Evolutionary conservation across 1,140 invertebrate genomes (phyloP).

Genomic region (Camponotus vicinus): DNA sequence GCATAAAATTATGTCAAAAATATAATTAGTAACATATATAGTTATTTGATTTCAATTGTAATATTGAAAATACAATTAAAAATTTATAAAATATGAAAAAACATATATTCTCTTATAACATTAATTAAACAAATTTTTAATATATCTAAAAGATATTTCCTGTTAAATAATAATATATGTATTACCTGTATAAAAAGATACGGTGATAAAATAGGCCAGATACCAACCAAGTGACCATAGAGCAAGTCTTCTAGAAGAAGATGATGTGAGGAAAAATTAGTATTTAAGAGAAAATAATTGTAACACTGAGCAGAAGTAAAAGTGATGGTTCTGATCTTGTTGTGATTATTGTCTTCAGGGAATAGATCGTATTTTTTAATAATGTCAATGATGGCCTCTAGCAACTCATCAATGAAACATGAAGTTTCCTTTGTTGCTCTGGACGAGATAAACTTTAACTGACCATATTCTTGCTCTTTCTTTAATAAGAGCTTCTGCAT

Average conservation of each 20-base stretch:
- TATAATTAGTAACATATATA: not conserved
- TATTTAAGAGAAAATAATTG: slow-evolving; percentile 81
- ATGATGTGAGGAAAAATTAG: slow-evolving; percentile 78
- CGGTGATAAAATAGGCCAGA: slow-evolving; percentile 80
- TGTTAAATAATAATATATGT: not conserved
- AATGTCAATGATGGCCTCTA: slow-evolving; percentile 66
- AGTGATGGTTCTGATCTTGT: not conserved
- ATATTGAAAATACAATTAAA: not conserved
- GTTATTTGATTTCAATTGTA: not conserved
- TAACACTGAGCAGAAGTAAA: slow-evolving; percentile 69
- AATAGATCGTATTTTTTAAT: slow-evolving; percentile 63
- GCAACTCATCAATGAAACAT: slow-evolving; percentile 72
- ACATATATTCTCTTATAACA: too few species aligned
- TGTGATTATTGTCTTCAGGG: slow-evolving; percentile 46
- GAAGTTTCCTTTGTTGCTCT: slow-evolving; percentile 77
- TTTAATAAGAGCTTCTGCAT: slow-evolving; percentile 77
- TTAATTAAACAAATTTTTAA: too few species aligned
- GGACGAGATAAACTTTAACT: slow-evolving; percentile 74
- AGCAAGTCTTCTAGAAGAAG: slow-evolving; percentile 76
- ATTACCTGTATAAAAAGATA: slow-evolving; percentile 81
- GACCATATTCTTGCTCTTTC: slow-evolving; percentile 73
- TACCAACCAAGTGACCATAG: slow-evolving; percentile 79
- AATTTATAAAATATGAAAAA: too few species aligned
- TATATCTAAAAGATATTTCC: not conserved
- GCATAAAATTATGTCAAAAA: not conserved